Evolutionary conservation across 1,140 invertebrate species (phyloP).

Genomic region (Lethocerus indicus): DNA sequence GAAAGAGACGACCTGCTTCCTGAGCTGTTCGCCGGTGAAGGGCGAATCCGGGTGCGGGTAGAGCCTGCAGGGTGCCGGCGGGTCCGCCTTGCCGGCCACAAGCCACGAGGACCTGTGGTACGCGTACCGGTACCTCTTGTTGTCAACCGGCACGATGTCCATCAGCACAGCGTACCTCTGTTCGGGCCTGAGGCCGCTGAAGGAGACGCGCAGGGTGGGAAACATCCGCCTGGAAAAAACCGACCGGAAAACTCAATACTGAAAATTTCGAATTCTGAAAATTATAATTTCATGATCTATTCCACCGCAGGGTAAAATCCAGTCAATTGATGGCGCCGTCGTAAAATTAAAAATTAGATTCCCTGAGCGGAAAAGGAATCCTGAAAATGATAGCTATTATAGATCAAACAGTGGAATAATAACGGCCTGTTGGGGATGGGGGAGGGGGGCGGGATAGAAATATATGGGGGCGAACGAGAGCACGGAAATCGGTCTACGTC

Average conservation of each 20-base stretch:
- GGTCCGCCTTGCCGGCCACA: constrained; percentile 96
- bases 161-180: constrained; percentile 80
- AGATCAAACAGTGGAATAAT: not conserved
- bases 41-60: constrained; percentile 97
- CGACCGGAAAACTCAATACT: too few species aligned
- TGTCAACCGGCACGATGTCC: constrained; percentile 94
- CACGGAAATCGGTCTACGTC: too few species aligned
- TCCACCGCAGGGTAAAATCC: not conserved
- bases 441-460: too few species aligned
- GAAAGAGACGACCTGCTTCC: constrained; percentile 95
- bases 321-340: not conserved
- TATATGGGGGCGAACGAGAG: too few species aligned
- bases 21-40: constrained; percentile 86
- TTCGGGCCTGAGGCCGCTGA: constrained; percentile 61
- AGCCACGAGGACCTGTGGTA: constrained; percentile 97
- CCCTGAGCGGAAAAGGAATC: constrained; percentile 7
- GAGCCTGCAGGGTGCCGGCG: constrained; percentile 79
- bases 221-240: constrained; percentile 92
- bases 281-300: constrained; percentile 8
- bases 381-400: not conserved
- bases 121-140: constrained; percentile 95
- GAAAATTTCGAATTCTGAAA: too few species aligned
- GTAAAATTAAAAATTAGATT: not conserved
- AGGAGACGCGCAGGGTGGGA: constrained; percentile 85
- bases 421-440: too few species aligned